Conservation (phyloP, 2,888 invertebrate species). For the Andrena fulva region DNA sequence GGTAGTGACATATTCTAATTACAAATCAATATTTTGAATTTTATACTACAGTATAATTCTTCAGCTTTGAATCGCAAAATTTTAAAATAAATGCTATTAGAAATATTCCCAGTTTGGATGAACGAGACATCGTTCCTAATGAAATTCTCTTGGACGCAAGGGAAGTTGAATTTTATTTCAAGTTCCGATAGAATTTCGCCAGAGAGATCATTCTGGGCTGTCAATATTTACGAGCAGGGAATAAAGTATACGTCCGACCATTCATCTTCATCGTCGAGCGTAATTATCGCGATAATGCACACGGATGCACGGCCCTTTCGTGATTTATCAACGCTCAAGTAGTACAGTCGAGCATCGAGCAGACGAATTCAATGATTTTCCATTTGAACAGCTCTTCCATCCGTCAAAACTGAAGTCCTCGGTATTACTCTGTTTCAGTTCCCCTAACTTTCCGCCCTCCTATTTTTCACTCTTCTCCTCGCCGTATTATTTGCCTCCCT, state of each 20-base stretch:
- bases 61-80: background rate
- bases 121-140: background rate
- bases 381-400: slow-evolving; percentile 51
- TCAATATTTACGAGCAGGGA: slow-evolving; percentile 42
- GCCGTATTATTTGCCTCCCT: background rate
- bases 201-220: background rate
- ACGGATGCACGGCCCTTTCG: slow-evolving; percentile 34
- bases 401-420: slow-evolving; percentile 41
- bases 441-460: background rate
- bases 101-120: background rate
- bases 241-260: slow-evolving; percentile 35
- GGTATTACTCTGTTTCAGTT: slow-evolving; percentile 14
- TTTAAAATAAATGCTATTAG: background rate
- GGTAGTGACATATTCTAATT: too few species aligned
- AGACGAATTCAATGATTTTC: slow-evolving; percentile 62
- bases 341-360: slow-evolving; percentile 35
- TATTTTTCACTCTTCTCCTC: background rate
- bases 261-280: slow-evolving; percentile 35
- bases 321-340: slow-evolving; percentile 55
- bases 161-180: background rate
- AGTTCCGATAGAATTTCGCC: slow-evolving; percentile 5
- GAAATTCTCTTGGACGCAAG: background rate
- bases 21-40: too few species aligned
- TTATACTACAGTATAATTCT: too few species aligned
- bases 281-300: slow-evolving; percentile 54